Base-by-base conservation (phyloP, 2,113 vertebrate species). In the Clarias macrocephalus region DNA sequence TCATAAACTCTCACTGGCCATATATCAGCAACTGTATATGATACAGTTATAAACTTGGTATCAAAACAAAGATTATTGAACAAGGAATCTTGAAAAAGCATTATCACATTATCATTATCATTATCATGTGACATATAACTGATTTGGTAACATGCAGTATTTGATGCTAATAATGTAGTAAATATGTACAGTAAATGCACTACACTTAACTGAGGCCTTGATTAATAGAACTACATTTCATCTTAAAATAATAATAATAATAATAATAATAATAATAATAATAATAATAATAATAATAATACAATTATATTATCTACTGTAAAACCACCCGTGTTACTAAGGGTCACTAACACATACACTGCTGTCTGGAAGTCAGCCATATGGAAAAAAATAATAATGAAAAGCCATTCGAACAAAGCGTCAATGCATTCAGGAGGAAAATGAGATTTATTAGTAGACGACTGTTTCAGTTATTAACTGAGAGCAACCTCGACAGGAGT, bases 381-480 rank as follows among this genome's bases (percentile, higher is more conserved):
- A 19, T 66, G 65, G 83, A 70, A 42, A 59, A 85, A 59, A 85
- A 73, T 10, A n/a, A n/a, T 54, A 82, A 75, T 75, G 66, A 82
- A 88, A 82, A 28, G 76, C 42, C 83, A 82, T 88, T 88, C 72
- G 77, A 82, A 30, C 57, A 79, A 80, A 80, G 87, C 63, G 57
- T 73, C 66, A 83, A 80, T 73, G 86, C 86, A 75, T 66, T 84
- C 80, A 88, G 83, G 59, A 73, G 89, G 85, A 88, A 88, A 90
- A 86, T 86, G 33, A 90, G 82, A 80, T 90, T 90, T 90, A 88
- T 90, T 88, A 88, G 81, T 37, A 80, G 76, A 88, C 28, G 59
- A 88, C 81, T 83, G 54, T 80, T 84, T 88, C 87, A 72, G 82
- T 91, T 88, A 89, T 86, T 90, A 86, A 86, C 72, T 85, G 84